phyloP scores from a whole-genome alignment of 2,888 invertebrate genomes.

The Steinernema hermaphroditum region DNA sequence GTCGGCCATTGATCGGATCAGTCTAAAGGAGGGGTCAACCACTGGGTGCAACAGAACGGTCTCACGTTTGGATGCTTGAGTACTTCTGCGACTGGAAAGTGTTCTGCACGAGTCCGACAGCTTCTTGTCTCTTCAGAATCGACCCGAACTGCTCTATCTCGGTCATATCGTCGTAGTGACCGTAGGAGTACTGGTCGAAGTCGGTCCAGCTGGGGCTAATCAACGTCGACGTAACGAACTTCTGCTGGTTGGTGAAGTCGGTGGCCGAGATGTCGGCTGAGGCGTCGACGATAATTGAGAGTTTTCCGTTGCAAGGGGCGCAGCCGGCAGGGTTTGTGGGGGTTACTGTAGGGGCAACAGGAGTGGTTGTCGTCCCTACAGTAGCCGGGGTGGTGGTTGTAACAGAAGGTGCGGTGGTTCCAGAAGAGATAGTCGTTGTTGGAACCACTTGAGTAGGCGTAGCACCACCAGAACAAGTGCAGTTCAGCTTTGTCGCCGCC shows the following conservation, averaged over 20 bases:
- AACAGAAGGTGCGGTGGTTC: background rate
- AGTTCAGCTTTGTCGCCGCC: background rate
- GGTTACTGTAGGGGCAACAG: background rate
- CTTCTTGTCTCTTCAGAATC: background rate
- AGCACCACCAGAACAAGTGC: background rate
- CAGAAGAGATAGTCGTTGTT: background rate
- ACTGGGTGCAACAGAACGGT: background rate
- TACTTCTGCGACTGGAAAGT: background rate
- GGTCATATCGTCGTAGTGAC: background rate
- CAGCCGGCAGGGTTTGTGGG: background rate
- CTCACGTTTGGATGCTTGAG: background rate
- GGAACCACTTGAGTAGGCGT: background rate
- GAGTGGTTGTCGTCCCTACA: background rate
- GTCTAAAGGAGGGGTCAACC: background rate
- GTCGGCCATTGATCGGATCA: background rate
- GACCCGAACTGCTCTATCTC: background rate
- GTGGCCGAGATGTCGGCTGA: background rate
- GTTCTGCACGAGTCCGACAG: background rate
- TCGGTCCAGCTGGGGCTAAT: background rate
- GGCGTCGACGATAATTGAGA: background rate
- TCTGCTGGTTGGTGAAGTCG: constrained; percentile 13
- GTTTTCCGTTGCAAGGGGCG: background rate
- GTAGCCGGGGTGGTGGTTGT: background rate
- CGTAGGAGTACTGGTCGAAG: background rate
- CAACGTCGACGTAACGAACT: constrained; percentile 3